Conservation (phyloP, 2,113 vertebrate genomes). For the Patagioenas fasciata region DNA sequence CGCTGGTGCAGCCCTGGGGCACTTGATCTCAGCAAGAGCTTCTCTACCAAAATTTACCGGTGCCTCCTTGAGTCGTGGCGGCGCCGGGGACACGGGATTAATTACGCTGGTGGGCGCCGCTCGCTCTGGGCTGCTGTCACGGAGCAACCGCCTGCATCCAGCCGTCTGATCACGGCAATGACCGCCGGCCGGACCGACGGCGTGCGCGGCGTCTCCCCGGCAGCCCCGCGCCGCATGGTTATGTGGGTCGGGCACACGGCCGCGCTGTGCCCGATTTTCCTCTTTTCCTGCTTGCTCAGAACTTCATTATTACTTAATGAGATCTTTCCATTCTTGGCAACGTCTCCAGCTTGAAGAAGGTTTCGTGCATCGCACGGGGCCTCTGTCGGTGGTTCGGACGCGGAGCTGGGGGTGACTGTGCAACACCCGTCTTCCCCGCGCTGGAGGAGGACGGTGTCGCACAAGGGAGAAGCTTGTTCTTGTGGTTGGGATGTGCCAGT, state of each 20-base stretch:
- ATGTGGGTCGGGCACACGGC: neutral
- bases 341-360: neutral
- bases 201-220: neutral
- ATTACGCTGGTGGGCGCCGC: neutral
- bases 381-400: neutral
- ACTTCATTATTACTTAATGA: constrained; percentile 14
- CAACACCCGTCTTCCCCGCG: too few relatives aligned
- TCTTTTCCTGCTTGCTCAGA: neutral
- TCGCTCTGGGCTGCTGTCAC: neutral
- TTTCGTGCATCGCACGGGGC: neutral
- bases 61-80: neutral
- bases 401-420: neutral
- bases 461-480: neutral
- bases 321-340: constrained; percentile 7
- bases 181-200: neutral
- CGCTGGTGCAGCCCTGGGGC: rapidly evolving
- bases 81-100: neutral
- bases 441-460: rapidly evolving
- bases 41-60: neutral
- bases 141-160: neutral
- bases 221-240: neutral
- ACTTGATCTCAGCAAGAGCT: neutral
- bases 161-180: neutral
- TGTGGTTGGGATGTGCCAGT: rapidly evolving
- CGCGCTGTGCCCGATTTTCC: neutral